A percentile compares a stretch with the other conserved stretches of the same genome.
Conservation (phyloP, 92 coral and sea anemone species). For the Phenganax marumi region DNA sequence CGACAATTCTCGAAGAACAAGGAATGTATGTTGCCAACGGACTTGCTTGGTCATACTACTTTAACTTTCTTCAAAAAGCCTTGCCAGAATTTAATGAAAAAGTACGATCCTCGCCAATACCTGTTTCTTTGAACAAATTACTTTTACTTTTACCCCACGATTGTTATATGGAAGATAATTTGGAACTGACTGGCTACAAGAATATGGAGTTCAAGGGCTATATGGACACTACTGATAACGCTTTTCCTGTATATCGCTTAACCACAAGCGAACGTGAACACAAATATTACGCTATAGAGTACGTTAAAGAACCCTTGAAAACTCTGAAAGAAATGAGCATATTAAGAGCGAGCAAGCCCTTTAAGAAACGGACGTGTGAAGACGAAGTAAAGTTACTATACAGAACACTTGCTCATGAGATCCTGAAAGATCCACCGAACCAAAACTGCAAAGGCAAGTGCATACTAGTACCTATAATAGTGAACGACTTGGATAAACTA, state of each 20-base stretch:
- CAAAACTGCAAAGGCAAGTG: not conserved
- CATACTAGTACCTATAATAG: not conserved
- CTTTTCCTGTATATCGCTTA: not conserved
- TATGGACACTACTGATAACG: not conserved
- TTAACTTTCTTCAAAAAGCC: not conserved
- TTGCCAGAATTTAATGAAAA: not conserved
- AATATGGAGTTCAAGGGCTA: not conserved
- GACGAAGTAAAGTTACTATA: constrained; percentile 1
- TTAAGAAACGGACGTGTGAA: not conserved
- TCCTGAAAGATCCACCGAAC: not conserved
- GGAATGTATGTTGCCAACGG: constrained; percentile 8
- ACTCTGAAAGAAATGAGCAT: not conserved
- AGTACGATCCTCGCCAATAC: too few species aligned
- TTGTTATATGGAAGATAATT: not conserved
- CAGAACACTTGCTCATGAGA: not conserved
- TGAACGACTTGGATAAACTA: too few species aligned
- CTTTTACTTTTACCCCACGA: constrained; percentile 13
- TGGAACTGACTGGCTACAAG: not conserved
- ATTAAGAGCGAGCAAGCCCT: not conserved
- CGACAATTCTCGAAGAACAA: constrained; percentile 8
- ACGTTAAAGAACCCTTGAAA: constrained; percentile 7
- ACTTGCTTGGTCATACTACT: constrained; percentile 28
- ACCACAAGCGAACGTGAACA: not conserved
- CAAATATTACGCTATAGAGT: not conserved
- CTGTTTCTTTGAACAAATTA: not conserved